phyloP scores from a whole-genome alignment of 1,140 invertebrate species.

The Gonioctena quinquepunctata region DNA sequence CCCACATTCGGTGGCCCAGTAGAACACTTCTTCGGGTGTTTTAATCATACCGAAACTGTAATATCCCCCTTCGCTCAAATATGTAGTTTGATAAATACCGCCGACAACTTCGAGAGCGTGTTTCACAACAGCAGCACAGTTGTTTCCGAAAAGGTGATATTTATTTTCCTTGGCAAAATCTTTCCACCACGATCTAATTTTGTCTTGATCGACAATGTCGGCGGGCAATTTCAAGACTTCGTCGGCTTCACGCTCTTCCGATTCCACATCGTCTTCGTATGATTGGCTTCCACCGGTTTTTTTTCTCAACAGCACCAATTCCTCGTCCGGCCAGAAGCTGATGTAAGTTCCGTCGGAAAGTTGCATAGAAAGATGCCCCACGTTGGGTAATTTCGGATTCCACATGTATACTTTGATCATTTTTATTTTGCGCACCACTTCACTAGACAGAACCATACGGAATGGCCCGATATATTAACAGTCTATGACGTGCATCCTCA shows the following conservation, averaged over 20 bases:
- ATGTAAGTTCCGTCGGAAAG: background rate
- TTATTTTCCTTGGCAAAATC: background rate
- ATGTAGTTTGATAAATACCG: no score
- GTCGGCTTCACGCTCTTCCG: background rate
- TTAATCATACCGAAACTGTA: no score
- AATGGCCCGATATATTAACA: no score
- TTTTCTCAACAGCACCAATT: background rate
- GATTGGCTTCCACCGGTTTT: background rate
- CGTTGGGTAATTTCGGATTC: background rate
- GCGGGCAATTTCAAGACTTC: background rate
- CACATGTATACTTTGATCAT: background rate
- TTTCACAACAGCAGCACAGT: background rate
- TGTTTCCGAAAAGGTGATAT: background rate
- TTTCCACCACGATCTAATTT: background rate
- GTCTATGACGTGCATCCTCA: no score
- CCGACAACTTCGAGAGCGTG: background rate
- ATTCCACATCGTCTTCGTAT: background rate
- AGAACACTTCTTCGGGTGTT: no score
- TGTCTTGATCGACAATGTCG: background rate
- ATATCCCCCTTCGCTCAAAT: no score
- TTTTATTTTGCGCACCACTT: no score
- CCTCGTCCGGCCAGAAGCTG: background rate
- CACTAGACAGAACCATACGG: no score
- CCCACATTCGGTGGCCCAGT: no score
- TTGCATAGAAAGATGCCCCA: conserved; percentile 1